A percentile compares a stretch with the other conserved stretches of the same genome.
phyloP scores from a whole-genome alignment of 2,113 vertebrate genomes.

The Ptilonorhynchus violaceus region DNA sequence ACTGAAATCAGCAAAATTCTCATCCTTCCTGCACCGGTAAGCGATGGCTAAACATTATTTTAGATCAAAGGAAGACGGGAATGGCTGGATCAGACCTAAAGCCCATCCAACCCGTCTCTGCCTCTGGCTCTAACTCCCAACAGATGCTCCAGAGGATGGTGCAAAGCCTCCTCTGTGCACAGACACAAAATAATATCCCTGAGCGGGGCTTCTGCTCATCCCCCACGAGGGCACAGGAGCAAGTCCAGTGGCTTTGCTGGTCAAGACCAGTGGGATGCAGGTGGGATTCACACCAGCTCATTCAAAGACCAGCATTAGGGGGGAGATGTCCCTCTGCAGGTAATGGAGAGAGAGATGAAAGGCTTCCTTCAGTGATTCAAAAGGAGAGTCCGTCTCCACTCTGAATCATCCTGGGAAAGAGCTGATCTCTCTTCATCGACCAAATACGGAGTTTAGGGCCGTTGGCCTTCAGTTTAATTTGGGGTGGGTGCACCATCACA shows the following conservation, averaged over 20 bases:
- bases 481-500: not conserved
- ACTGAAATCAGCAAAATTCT: not conserved
- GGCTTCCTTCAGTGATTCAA: slow-evolving; percentile 36
- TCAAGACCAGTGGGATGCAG: not conserved
- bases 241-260: not conserved
- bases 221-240: not conserved
- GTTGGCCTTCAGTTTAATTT: not conserved
- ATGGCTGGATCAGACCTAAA: not conserved
- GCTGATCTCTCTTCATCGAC: not conserved
- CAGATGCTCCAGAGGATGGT: not conserved
- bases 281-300: not conserved
- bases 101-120: not conserved
- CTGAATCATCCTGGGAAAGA: not conserved
- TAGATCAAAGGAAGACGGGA: not conserved
- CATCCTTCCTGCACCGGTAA: not conserved
- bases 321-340: not conserved
- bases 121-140: not conserved
- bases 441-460: not conserved
- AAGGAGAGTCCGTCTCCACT: not conserved
- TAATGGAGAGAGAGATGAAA: not conserved
- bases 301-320: not conserved
- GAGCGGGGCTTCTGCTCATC: not conserved
- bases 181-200: not conserved
- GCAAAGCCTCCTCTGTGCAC: not conserved
- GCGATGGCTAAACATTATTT: not conserved